Evolutionary conservation across 2,113 vertebrate species (phyloP), one percentile per base, ranked within the genome.

Genomic region (Haplochromis burtoni): DNA sequence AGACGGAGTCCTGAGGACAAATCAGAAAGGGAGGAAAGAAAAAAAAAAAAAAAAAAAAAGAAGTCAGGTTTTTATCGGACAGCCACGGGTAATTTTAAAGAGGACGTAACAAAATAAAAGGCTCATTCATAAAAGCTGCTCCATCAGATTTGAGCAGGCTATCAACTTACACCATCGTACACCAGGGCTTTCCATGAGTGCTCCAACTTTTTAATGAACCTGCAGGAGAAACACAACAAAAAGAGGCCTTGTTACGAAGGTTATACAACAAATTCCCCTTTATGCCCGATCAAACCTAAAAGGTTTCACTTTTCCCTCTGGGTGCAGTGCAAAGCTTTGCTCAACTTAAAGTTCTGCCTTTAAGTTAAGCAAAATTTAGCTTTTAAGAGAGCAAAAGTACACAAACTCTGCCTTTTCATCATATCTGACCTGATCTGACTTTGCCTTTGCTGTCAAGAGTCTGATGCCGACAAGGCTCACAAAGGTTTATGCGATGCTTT

Each of bases 141-240:
- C 83, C 16, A 80, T 92, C 87, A 54, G 82, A 87, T 88, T 80
- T 87, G 33, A 47, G 73, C 42, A 24, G 40, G 49, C 26, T 71
- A 87, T 93, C 73, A 40, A 96, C 97, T 97, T 96, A 99, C 99
- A 24, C 99, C 98, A 91, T 99, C 99, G 88, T 99, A 99, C 92
- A 99, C 98, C 81, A 99, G 97, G 49, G 99, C 98, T 95, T 99
- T 99, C 98, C 99, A 99, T 14, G 99, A 99, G 96, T 99, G 99
- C 83, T 99, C 99, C 96, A 99, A 91, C 91, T 98, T 99, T 95
- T 99, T 99, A 90, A 99, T 98, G 94, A 99, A 97, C 90, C 99
- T 99, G 94, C 57, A 78, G 79, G 63, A 86, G 83, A 89, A 86
- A 87, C 7, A 80, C 86, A 83, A 92, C 35, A 86, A 84, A 45